Evolutionary conservation across 1,140 invertebrate genomes (phyloP).

Genomic region (Pseudomyrmex gracilis): DNA sequence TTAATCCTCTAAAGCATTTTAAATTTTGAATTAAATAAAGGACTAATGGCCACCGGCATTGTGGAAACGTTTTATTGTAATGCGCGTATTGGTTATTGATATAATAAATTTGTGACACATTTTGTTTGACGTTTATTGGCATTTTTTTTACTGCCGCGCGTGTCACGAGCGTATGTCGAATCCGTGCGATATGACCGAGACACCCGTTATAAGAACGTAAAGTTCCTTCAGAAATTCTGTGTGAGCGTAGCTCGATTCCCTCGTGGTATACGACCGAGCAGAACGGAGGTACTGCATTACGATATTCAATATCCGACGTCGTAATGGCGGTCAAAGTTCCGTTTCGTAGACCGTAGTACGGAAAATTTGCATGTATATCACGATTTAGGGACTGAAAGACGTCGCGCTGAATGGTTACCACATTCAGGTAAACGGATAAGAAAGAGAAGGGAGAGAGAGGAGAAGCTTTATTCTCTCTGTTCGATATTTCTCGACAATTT

Average conservation of each 20-base stretch:
- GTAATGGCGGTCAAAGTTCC: constrained; percentile 75
- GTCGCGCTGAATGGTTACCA: constrained; percentile 37
- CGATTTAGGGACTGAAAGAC: constrained; percentile 66
- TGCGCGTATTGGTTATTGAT: too few species aligned
- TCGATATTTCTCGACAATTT: constrained; percentile 29
- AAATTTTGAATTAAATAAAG: background rate
- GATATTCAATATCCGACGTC: constrained; percentile 74
- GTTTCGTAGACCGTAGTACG: constrained; percentile 58
- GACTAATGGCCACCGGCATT: too few species aligned
- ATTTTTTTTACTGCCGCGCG: background rate
- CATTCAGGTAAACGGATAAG: constrained; percentile 12
- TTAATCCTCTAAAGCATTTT: background rate
- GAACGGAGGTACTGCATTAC: constrained; percentile 68
- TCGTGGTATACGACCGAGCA: constrained; percentile 39
- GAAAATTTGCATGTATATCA: constrained; percentile 75
- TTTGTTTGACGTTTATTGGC: background rate
- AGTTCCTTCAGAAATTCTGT: constrained; percentile 65
- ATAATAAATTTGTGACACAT: too few species aligned
- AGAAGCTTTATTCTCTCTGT: too few species aligned
- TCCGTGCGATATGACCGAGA: background rate
- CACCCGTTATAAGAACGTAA: constrained; percentile 62
- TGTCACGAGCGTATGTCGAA: background rate
- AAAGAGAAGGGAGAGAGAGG: background rate
- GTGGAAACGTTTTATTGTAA: background rate
- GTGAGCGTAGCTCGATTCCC: constrained; percentile 63